Evolutionary conservation across 2,888 invertebrate species (phyloP).

Genomic region (Orthonychiurus folsomi): DNA sequence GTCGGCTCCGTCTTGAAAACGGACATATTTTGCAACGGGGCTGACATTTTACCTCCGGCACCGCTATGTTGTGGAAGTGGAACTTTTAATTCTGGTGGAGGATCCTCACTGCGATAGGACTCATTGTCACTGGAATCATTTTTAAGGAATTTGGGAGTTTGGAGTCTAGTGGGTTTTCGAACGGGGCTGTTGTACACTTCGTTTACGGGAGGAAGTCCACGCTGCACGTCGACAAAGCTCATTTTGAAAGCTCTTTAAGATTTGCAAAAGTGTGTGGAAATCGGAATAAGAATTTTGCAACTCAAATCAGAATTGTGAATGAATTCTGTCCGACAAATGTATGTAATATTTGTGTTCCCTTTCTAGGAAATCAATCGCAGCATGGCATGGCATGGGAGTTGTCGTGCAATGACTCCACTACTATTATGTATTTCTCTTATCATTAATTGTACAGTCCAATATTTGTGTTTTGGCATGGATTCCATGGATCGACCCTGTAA

Average conservation of each 20-base stretch:
- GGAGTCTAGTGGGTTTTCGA: conserved; percentile 3
- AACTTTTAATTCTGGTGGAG: not conserved
- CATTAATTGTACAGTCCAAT: not conserved
- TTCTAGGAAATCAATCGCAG: no score
- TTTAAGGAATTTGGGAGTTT: not conserved
- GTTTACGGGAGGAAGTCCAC: conserved; percentile 10
- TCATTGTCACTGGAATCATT: conserved; percentile 7
- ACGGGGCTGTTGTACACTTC: not conserved
- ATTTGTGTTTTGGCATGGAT: not conserved
- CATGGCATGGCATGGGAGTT: no score
- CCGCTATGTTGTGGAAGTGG: not conserved
- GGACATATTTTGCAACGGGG: not conserved
- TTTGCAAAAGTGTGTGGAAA: no score
- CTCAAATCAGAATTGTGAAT: conserved; percentile 3
- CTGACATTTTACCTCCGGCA: conserved; percentile 1
- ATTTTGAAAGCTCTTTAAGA: not conserved
- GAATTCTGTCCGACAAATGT: not conserved
- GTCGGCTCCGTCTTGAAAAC: not conserved
- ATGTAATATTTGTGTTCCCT: no score
- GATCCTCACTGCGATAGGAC: conserved; percentile 1
- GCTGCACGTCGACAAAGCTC: conserved; percentile 12
- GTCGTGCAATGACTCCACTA: not conserved
- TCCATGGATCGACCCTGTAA: no score
- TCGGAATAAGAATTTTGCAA: not conserved
- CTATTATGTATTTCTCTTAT: no score